Evolutionary conservation across 2,888 invertebrate genomes (phyloP).

Genomic region (Hirtodrosophila confusa): DNA sequence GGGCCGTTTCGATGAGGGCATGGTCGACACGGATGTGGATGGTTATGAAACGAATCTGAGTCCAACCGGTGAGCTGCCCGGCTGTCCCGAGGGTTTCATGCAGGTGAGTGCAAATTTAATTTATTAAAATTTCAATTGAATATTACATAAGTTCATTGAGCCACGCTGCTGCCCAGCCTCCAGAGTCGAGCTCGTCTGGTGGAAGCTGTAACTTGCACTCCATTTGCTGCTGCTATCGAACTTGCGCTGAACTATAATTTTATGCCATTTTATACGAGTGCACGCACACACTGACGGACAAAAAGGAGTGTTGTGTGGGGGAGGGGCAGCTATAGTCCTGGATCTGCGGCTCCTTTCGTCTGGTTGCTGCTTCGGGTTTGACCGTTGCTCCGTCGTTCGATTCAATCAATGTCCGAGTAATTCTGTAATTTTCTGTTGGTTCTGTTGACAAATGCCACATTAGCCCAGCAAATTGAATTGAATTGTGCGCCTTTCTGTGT

Average conservation of each 20-base stretch:
- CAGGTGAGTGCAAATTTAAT: constrained; percentile 86
- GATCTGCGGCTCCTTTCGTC: constrained; percentile 7
- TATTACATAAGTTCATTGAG: constrained; percentile 54
- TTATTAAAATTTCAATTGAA: constrained; percentile 67
- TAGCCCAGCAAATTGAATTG: constrained; percentile 79
- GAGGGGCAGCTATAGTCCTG: constrained; percentile 4
- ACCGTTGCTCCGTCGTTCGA: constrained; percentile 53
- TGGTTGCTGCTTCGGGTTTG: constrained; percentile 25
- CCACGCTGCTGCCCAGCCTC: neutral
- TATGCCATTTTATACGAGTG: constrained; percentile 41
- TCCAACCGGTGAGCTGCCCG: constrained; percentile 87
- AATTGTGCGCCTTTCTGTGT: constrained; percentile 48
- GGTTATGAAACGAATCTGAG: constrained; percentile 84
- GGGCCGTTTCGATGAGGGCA: constrained; percentile 90
- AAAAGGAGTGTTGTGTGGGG: neutral
- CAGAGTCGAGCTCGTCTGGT: neutral
- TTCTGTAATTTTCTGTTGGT: constrained; percentile 76
- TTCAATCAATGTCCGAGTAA: constrained; percentile 81
- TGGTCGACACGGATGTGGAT: constrained; percentile 84
- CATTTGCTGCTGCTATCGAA: constrained; percentile 58
- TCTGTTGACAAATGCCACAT: constrained; percentile 79
- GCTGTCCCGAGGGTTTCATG: constrained; percentile 95
- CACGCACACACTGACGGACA: neutral
- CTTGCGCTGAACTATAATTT: constrained; percentile 61
- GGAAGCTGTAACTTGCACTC: constrained; percentile 61